These are phyloP conservation scores for Eidolon helvum DNA, from an alignment of 2,113 vertebrate species.

Conservation along the genomic window DNA sequence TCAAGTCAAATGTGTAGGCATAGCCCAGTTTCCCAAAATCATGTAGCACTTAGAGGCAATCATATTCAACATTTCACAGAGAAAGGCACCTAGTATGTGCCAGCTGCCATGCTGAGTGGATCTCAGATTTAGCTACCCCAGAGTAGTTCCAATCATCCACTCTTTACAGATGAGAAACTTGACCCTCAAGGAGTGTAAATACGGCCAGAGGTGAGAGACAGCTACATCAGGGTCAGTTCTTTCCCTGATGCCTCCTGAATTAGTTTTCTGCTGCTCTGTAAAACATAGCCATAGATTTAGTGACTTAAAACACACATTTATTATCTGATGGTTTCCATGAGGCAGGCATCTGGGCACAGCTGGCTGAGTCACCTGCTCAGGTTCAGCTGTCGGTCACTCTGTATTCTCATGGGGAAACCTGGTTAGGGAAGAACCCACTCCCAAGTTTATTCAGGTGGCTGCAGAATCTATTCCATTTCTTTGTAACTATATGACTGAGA, in stretches of 20 bases:
- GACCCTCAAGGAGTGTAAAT: not conserved
- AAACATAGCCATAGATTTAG: not conserved
- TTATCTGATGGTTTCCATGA: not conserved
- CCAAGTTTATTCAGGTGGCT: not conserved
- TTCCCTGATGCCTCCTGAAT: not conserved
- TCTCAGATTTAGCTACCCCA: no score
- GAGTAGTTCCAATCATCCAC: not conserved
- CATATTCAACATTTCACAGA: not conserved
- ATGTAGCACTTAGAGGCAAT: not conserved
- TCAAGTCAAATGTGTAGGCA: not conserved
- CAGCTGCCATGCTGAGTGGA: not conserved
- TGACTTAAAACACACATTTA: not conserved
- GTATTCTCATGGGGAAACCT: not conserved
- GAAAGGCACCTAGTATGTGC: not conserved
- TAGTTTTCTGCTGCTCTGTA: not conserved
- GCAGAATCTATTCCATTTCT: not conserved
- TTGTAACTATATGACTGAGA: not conserved
- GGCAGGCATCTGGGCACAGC: not conserved
- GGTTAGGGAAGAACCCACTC: not conserved
- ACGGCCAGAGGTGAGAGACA: not conserved
- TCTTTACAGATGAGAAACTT: not conserved
- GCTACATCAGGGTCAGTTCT: not conserved
- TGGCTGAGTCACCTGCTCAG: not conserved
- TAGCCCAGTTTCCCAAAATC: not conserved
- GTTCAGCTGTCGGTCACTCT: not conserved